phyloP scores from a whole-genome alignment of 2,888 invertebrate genomes.

The Eupeodes latifasciatus region DNA sequence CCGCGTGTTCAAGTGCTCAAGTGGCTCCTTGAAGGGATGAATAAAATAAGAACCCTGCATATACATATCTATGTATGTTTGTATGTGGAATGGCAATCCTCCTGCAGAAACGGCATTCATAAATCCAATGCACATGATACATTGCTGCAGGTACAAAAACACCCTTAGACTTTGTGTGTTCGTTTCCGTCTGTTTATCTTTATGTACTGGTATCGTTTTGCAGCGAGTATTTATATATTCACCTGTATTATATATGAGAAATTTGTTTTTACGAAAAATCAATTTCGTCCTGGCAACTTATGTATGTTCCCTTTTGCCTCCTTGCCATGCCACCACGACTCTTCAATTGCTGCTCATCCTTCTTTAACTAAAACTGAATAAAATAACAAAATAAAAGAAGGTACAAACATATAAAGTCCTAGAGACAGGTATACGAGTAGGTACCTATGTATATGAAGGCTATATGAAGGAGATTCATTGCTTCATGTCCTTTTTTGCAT shows the following conservation, averaged over 20 bases:
- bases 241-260: conserved; percentile 36
- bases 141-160: conserved; percentile 24
- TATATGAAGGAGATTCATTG: conserved; percentile 64
- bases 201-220: conserved; percentile 30
- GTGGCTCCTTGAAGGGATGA: conserved; percentile 64
- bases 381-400: conserved; percentile 42
- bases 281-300: conserved; percentile 58
- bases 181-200: background rate
- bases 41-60: conserved; percentile 67
- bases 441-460: background rate
- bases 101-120: conserved; percentile 68
- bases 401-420: background rate
- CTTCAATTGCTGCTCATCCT: conserved; percentile 14
- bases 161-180: conserved; percentile 6
- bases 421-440: background rate
- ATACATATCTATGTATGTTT: background rate
- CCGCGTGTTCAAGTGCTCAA: conserved; percentile 56
- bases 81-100: conserved; percentile 59
- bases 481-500: conserved; percentile 64
- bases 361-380: conserved; percentile 41
- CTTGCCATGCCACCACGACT: background rate
- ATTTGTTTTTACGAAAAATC: conserved; percentile 71
- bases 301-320: background rate
- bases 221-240: conserved; percentile 32
- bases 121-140: conserved; percentile 50